Percentiles rank a stretch among this genome's conserved stretches.
These are phyloP conservation scores for Phyllostomus hastatus DNA, from an alignment of 2,113 vertebrate species.

Conservation along the genomic window DNA sequence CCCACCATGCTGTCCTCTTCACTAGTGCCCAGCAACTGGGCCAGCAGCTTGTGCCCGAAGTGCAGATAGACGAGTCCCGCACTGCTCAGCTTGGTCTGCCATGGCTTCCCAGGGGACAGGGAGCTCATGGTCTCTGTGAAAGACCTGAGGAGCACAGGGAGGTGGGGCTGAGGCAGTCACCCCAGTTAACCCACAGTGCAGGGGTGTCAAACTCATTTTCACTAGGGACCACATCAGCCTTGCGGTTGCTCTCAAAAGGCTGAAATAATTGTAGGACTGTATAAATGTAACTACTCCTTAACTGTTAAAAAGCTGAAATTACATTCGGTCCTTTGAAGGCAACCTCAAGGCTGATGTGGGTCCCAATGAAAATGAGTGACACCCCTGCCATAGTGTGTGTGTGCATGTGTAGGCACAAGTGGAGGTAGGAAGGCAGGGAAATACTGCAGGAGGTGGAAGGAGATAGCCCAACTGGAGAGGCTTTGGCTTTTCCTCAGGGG, in stretches of 20 bases:
- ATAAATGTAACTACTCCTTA: too few relatives aligned
- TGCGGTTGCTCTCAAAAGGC: too few relatives aligned
- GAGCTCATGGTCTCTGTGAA: slow-evolving; percentile 89
- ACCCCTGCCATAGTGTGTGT: not conserved
- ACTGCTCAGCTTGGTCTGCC: slow-evolving; percentile 96
- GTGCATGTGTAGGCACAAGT: fast-evolving
- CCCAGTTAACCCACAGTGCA: not conserved
- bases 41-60: slow-evolving; percentile 89
- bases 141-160: slow-evolving; percentile 78
- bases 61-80: slow-evolving; percentile 93
- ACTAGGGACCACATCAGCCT: too few relatives aligned
- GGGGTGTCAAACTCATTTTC: too few relatives aligned
- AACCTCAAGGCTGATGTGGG: too few relatives aligned
- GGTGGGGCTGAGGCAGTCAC: not conserved
- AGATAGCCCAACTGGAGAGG: not conserved
- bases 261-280: too few relatives aligned
- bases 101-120: slow-evolving; percentile 89
- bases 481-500: not conserved
- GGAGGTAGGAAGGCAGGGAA: not conserved
- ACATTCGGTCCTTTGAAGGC: too few relatives aligned
- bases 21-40: slow-evolving; percentile 82
- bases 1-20: slow-evolving; percentile 83
- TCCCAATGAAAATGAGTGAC: too few relatives aligned
- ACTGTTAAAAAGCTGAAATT: too few relatives aligned
- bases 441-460: not conserved